Percentiles rank a stretch among this genome's conserved stretches.
Evolutionary conservation across 2,113 vertebrate genomes (phyloP).

Genomic region (Eubucco bourcierii): DNA sequence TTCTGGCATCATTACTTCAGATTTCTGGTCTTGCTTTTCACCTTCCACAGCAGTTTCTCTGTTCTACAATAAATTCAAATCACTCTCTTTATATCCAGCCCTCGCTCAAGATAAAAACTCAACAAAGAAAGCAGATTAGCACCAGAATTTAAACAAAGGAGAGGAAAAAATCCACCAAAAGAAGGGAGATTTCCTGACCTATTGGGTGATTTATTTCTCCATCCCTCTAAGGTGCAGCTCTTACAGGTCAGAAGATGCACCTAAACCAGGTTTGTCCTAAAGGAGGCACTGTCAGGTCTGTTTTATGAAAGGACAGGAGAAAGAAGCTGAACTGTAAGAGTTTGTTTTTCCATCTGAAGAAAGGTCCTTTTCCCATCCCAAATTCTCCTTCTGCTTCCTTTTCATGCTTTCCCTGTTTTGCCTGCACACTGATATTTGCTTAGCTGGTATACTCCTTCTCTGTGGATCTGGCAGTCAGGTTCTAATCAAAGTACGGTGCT

Average conservation of each 20-base stretch:
- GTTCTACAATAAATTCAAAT: constrained; percentile 24
- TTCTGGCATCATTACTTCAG: constrained; percentile 20
- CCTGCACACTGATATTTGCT: background rate
- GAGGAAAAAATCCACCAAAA: background rate
- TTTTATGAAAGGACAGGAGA: background rate
- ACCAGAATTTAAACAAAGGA: background rate
- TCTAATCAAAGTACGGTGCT: background rate
- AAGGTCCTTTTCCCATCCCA: background rate
- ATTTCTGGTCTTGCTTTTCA: constrained; percentile 25
- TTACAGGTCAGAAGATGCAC: background rate
- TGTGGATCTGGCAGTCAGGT: too few relatives aligned
- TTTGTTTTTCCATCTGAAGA: background rate
- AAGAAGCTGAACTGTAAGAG: background rate
- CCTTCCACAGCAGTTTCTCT: constrained; percentile 18
- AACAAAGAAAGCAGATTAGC: constrained; percentile 6
- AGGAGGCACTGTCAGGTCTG: background rate
- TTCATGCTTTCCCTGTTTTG: background rate
- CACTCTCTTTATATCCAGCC: background rate
- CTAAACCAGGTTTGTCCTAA: background rate
- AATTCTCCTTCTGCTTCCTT: background rate
- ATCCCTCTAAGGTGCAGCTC: background rate
- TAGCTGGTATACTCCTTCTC: background rate
- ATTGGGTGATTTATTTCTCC: background rate
- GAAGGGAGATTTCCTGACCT: background rate
- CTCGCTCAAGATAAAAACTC: background rate